Evolutionary conservation across 2,113 vertebrate species (phyloP).

Genomic region (Circaetus gallicus): DNA sequence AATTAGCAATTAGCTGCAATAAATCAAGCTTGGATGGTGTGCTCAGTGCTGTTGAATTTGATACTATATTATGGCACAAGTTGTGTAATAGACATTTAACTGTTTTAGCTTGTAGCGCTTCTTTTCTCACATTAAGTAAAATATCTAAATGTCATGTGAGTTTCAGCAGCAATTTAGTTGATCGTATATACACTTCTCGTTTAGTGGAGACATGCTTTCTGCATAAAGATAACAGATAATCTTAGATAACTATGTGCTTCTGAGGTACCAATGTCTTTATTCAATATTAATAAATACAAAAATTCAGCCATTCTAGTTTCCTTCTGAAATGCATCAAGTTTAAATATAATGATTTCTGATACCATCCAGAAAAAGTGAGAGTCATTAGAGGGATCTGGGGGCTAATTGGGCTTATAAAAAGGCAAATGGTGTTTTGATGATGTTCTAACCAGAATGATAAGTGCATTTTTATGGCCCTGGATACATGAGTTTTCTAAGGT

Average conservation of each 20-base stretch:
- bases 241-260: neutral
- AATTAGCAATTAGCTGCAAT: slow-evolving; percentile 65
- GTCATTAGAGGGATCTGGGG: neutral
- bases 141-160: neutral
- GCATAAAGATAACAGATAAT: neutral
- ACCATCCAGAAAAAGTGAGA: neutral
- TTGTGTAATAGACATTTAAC: slow-evolving; percentile 38
- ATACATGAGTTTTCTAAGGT: neutral
- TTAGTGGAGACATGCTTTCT: neutral
- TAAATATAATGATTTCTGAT: neutral
- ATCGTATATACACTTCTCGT: neutral
- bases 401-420: slow-evolving; percentile 29
- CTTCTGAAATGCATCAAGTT: neutral
- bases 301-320: neutral
- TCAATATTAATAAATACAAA: neutral
- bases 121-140: slow-evolving; percentile 41
- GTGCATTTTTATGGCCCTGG: neutral
- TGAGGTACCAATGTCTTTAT: neutral
- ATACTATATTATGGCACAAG: slow-evolving; percentile 24
- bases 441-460: neutral
- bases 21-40: slow-evolving; percentile 36
- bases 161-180: neutral
- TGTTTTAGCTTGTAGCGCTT: neutral
- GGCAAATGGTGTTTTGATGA: slow-evolving; percentile 22
- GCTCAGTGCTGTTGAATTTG: slow-evolving; percentile 38